These are phyloP conservation scores for Chalcis sispes DNA, from an alignment of 2,888 invertebrate genomes.

Conservation along the genomic window DNA sequence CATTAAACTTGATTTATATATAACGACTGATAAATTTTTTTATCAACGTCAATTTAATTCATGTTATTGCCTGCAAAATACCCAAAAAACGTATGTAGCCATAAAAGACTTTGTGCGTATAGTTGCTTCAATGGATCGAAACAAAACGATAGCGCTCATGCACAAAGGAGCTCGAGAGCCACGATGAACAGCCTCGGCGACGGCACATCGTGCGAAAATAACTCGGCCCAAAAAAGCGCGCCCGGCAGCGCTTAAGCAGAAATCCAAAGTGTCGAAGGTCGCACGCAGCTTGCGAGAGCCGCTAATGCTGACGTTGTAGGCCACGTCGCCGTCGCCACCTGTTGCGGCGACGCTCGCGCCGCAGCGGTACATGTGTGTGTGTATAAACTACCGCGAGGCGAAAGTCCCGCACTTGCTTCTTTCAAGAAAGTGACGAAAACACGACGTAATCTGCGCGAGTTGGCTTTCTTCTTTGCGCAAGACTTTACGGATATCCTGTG, in stretches of 20 bases:
- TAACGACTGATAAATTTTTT: too few species aligned
- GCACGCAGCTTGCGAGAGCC: neutral
- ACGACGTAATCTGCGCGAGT: neutral
- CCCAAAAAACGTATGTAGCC: too few species aligned
- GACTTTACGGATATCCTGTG: neutral
- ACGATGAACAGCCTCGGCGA: neutral
- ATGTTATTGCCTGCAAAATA: too few species aligned
- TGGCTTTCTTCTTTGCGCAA: neutral
- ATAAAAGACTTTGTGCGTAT: too few species aligned
- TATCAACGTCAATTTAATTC: too few species aligned
- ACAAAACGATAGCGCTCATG: too few species aligned
- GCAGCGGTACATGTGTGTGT: too few species aligned
- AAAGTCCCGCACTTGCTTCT: neutral
- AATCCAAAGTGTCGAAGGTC: neutral
- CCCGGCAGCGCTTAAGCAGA: neutral
- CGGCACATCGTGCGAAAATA: neutral
- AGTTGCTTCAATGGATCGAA: too few species aligned
- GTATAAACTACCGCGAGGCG: neutral
- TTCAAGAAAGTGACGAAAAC: neutral
- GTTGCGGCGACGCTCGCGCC: constrained; percentile 3
- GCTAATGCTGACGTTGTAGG: neutral
- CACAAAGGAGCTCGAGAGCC: too few species aligned
- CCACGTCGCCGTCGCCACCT: constrained; percentile 8
- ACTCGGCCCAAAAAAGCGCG: neutral
- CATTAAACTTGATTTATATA: too few species aligned